Evolutionary conservation across 35 echinoderm and acorn worm genomes (phyloP).

Genomic region (Apostichopus parvimensis): DNA sequence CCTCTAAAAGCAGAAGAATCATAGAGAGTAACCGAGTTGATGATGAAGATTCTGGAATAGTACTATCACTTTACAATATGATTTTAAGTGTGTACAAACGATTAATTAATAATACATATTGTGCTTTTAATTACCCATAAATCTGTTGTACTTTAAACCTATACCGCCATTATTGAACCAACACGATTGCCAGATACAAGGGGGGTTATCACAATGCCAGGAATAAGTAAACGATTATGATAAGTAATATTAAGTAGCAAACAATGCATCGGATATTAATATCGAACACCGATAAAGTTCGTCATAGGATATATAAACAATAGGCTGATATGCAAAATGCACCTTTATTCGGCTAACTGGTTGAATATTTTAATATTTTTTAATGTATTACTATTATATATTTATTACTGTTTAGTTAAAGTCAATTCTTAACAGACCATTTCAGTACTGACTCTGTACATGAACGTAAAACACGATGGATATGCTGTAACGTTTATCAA

Average conservation of each 20-base stretch:
- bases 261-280: conserved; percentile 3
- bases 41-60: neutral
- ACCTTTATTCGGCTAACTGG: too few relatives aligned
- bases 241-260: neutral
- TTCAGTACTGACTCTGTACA: too few relatives aligned
- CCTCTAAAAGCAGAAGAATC: neutral
- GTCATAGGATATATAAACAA: too few relatives aligned
- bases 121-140: neutral
- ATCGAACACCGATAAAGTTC: neutral
- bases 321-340: too few relatives aligned
- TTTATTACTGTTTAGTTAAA: too few relatives aligned
- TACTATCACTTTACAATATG: neutral
- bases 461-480: too few relatives aligned
- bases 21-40: neutral
- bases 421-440: too few relatives aligned
- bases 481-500: too few relatives aligned
- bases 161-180: too few relatives aligned
- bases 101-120: neutral
- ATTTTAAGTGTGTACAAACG: neutral
- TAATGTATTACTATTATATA: too few relatives aligned
- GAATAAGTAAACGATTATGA: neutral
- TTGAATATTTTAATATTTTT: too few relatives aligned
- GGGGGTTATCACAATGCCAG: neutral
- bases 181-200: neutral
- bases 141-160: conserved; percentile 7